These are phyloP conservation scores for Pseudocheirus occidentalis DNA, from an alignment of 2,797 vertebrate genomes.

Conservation along the genomic window DNA sequence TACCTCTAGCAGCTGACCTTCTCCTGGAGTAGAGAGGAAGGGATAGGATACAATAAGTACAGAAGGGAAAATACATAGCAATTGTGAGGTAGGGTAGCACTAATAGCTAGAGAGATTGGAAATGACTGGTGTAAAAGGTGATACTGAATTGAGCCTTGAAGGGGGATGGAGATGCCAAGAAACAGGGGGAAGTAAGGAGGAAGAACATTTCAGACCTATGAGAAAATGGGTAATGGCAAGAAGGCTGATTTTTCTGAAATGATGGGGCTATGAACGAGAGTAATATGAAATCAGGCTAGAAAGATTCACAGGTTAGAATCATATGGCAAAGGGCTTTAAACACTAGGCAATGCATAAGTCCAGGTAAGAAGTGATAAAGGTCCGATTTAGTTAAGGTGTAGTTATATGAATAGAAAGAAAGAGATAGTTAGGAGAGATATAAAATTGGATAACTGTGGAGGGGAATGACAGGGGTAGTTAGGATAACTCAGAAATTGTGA, in stretches of 20 bases:
- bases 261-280: not conserved
- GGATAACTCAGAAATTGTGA: not conserved
- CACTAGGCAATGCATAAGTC: not conserved
- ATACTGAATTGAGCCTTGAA: not conserved
- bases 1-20: not conserved
- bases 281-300: not conserved
- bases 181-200: not conserved
- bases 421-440: not conserved
- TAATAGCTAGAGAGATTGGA: not conserved
- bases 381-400: not conserved
- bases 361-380: not conserved
- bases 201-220: not conserved
- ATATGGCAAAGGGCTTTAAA: not conserved
- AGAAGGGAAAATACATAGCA: not conserved
- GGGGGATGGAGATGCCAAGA: not conserved
- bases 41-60: not conserved
- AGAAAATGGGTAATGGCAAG: not conserved
- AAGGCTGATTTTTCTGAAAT: not conserved
- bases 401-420: not conserved
- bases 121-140: not conserved
- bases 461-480: not conserved
- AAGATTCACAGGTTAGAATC: not conserved
- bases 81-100: not conserved
- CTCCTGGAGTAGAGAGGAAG: not conserved
- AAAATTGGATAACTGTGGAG: not conserved